Evolutionary conservation across 2,888 invertebrate species (phyloP), one percentile per base, ranked within the genome.

Genomic region (Malacosoma neustria): DNA sequence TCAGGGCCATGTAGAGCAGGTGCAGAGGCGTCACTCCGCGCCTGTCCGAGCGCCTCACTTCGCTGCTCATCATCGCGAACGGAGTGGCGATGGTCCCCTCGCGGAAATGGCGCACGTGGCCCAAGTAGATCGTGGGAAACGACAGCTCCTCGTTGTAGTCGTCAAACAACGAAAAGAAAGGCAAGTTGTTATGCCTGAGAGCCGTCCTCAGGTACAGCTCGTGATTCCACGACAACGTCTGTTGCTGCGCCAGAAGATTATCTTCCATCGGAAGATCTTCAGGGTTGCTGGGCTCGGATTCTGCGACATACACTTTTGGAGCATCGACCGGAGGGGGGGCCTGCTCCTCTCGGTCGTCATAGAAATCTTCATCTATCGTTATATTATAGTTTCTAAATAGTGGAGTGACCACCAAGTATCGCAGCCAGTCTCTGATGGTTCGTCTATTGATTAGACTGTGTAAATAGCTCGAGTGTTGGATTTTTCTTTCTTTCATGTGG

Each of bases 81-180:
- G 36, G 33, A 1, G 33, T 37, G 4, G 14, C 33, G 0, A 1
- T 37, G 14, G 33, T 12, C 1, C 31, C 43, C 43, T 15, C 15
- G 4, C 15, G 3, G 6, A 15, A 15, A 4, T 15, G 3, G 6
- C 15, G 15, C 4, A 15, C 3, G 4, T 15, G 15, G 6, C 15
- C 15, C 15, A 15, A 15, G 15, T 15, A 15, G 4, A 72, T 67
- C 12, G 40, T 13, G 15, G 69, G 68, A 72, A n/a, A 69, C 29
- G 64, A 66, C 29, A 70, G 42, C 51, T 70, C 66, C 57, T 70
- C 68, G 5, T 58, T 64, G 49, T 66, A 53, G 38, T 54, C 52
- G 46, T 68, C 61, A 12, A 61, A 46, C 34, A 66, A 39, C 12
- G 65, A 30, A 51, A n/a, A n/a, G n/a, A n/a, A n/a, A n/a, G n/a